A percentile compares a stretch with the other conserved stretches of the same genome.
Conservation (phyloP, 2,888 invertebrate species). For the Zaprionus lineosus region DNA sequence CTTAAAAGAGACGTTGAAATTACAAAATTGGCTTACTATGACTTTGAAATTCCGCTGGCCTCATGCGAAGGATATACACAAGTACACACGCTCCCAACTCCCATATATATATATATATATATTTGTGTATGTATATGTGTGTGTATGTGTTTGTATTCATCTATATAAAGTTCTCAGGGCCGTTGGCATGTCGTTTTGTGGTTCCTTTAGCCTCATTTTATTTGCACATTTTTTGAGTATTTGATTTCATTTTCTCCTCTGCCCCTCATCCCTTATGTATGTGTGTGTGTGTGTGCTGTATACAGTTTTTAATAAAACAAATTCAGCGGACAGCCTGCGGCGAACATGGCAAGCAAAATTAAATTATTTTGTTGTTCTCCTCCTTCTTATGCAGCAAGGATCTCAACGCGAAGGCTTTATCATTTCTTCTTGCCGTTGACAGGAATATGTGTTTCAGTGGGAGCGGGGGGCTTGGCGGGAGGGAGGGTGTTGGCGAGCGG, state of each 20-base stretch:
- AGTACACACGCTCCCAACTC: background rate
- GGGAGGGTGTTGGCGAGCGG: background rate
- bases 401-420: conserved; percentile 71
- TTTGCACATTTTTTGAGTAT: conserved; percentile 70
- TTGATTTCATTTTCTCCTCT: conserved; percentile 70
- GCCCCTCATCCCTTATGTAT: conserved; percentile 22
- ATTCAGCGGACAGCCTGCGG: conserved; percentile 73
- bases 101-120: conserved; percentile 2
- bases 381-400: conserved; percentile 29
- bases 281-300: conserved; percentile 30
- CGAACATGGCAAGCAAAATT: conserved; percentile 73
- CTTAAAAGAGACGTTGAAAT: conserved; percentile 15
- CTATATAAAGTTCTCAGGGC: conserved; percentile 19
- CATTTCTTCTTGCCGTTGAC: conserved; percentile 64
- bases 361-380: conserved; percentile 70
- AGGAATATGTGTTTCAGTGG: conserved; percentile 34
- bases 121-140: background rate
- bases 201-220: conserved; percentile 44
- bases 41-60: conserved; percentile 31
- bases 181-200: conserved; percentile 31
- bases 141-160: conserved; percentile 1
- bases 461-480: background rate
- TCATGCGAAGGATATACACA: conserved; percentile 2
- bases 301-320: conserved; percentile 74
- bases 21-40: conserved; percentile 47